Conservation (phyloP, 1,140 invertebrate genomes). For the Magallana angulata region DNA sequence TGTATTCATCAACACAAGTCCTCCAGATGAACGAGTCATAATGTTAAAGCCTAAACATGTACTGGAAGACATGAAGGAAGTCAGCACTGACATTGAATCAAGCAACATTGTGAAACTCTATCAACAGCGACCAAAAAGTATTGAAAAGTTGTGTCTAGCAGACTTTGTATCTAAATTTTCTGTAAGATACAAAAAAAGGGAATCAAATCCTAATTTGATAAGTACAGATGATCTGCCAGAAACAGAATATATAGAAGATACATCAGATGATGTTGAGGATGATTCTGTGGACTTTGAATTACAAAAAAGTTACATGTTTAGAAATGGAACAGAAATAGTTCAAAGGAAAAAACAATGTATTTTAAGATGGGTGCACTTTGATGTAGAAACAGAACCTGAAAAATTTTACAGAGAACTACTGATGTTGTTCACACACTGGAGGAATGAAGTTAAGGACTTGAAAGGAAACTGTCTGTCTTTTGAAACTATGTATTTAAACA, state of each 20-base stretch:
- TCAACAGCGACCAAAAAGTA: conserved; percentile 43
- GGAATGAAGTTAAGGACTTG: conserved; percentile 54
- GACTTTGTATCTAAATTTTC: conserved; percentile 54
- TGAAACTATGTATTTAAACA: not conserved
- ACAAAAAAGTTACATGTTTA: not conserved
- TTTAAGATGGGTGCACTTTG: conserved; percentile 49
- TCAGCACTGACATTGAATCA: conserved; percentile 53
- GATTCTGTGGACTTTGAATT: not conserved
- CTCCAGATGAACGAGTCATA: conserved; percentile 49
- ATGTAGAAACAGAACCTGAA: conserved; percentile 50
- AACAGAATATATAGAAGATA: no score
- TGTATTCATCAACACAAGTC: conserved; percentile 57
- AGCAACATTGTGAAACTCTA: conserved; percentile 50
- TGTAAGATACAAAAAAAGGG: conserved; percentile 45
- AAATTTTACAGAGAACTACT: conserved; percentile 57
- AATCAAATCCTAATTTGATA: not conserved
- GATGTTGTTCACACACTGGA: conserved; percentile 55
- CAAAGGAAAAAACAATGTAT: conserved; percentile 45
- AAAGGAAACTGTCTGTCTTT: conserved; percentile 27
- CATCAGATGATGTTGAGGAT: conserved; percentile 51
- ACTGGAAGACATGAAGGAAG: conserved; percentile 35
- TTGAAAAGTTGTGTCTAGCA: conserved; percentile 52
- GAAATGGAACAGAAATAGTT: not conserved
- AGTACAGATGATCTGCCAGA: conserved; percentile 1
- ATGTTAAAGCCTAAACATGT: conserved; percentile 49